Conservation (phyloP, 2,113 vertebrate species). For the Salvelinus fontinalis region DNA sequence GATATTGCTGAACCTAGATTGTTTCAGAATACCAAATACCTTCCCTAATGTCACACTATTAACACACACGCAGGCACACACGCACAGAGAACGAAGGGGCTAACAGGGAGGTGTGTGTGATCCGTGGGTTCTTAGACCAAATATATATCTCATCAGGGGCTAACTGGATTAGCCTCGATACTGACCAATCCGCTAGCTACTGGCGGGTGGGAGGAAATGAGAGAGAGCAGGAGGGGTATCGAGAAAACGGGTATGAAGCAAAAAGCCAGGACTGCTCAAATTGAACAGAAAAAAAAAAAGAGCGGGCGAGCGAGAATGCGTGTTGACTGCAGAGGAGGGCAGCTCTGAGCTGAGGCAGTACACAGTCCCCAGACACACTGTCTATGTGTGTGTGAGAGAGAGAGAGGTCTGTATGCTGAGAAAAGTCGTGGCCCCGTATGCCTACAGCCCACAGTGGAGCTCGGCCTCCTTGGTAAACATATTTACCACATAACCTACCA, state of each 20-base stretch:
- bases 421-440: neutral
- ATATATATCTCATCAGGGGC: slow-evolving; percentile 60
- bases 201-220: slow-evolving; percentile 1
- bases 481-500: no score
- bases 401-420: neutral
- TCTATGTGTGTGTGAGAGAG: neutral
- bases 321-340: neutral
- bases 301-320: neutral
- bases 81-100: slow-evolving; percentile 48
- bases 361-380: no score
- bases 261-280: neutral
- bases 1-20: neutral
- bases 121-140: slow-evolving; percentile 68
- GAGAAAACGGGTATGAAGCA: neutral
- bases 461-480: no score
- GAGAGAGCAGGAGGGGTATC: neutral
- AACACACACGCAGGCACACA: neutral
- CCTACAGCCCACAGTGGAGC: no score
- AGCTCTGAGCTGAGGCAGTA: no score
- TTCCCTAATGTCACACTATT: neutral
- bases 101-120: slow-evolving; percentile 62
- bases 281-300: neutral
- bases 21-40: no score
- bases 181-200: slow-evolving; percentile 63
- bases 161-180: slow-evolving; percentile 77